Evolutionary conservation across 2,797 vertebrate genomes (phyloP), one percentile per base, ranked within the genome.

Genomic region (Tragopan temminckii): DNA sequence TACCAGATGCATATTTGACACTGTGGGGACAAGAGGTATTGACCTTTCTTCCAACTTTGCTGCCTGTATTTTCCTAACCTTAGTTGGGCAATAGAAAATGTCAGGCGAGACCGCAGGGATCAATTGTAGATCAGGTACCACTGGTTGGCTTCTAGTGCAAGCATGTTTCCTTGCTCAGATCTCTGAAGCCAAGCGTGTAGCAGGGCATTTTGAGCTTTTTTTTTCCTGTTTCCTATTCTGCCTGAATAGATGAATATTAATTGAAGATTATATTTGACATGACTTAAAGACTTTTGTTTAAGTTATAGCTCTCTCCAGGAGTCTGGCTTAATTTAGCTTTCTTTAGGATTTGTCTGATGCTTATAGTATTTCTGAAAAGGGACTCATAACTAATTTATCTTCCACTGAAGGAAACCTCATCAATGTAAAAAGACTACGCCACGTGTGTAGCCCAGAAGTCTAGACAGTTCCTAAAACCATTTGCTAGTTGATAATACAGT

Each of bases 391-490:
- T 83, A 36, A 81, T 92, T 80, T 74, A 35, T 77, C 80, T 81
- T 80, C 85, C 36, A 61, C 88, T 89, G 92, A 94, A 38, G 74
- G 43, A 86, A 86, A 81, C 31, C n/a, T 91, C 77, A 74, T 81
- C 59, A 50, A 13, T 62, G 36, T 76, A 58, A 89, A 80, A 91
- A 78, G 5, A 8, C 48, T 27, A 38, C 50, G 67, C 69, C 67
- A 20, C 63, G 45, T 55, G 42, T 85, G 85, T 79, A 88, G 93
- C 40, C 74, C 57, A 57, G 63, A 85, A 93, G 92, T 91, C 90
- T 91, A 79, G 87, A 94, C 85, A 88, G 63, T 80, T 88, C 70
- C 77, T 88, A 33, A 91, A 95, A 42, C 40, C 21, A 61, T 52
- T 92, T 74, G 36, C 43, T 70, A 42, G 63, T 57, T 85, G 58